phyloP scores from a whole-genome alignment of 2,113 vertebrate genomes.

The Holacanthus passer region DNA sequence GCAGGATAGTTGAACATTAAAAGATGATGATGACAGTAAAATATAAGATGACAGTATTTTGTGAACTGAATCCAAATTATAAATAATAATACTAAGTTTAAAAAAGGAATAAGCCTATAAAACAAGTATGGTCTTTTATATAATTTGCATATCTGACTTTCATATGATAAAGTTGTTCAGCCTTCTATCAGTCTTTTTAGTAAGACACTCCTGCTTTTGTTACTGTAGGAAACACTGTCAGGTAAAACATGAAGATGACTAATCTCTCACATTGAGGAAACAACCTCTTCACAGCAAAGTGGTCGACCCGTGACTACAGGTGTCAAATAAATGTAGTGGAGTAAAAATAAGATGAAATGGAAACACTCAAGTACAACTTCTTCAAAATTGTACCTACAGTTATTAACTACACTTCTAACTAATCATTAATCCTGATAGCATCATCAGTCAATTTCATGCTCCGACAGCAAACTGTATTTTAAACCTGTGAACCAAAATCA shows the following conservation, averaged over 20 bases:
- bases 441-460: background rate
- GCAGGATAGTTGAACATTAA: background rate
- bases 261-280: background rate
- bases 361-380: background rate
- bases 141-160: background rate
- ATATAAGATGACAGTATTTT: background rate
- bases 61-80: too few relatives aligned
- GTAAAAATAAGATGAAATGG: background rate
- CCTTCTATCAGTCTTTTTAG: background rate
- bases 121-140: background rate
- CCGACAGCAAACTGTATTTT: background rate
- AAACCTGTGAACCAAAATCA: background rate
- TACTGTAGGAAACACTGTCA: background rate
- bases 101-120: background rate
- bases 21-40: background rate
- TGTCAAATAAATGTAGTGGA: background rate
- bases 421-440: background rate
- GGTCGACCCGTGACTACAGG: too few relatives aligned
- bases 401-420: background rate
- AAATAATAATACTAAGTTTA: too few relatives aligned
- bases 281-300: background rate
- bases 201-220: background rate
- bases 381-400: background rate
- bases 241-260: background rate
- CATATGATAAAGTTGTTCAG: background rate